These are phyloP conservation scores for Gymnarchus niloticus DNA, from an alignment of 2,113 vertebrate genomes.

Conservation along the genomic window DNA sequence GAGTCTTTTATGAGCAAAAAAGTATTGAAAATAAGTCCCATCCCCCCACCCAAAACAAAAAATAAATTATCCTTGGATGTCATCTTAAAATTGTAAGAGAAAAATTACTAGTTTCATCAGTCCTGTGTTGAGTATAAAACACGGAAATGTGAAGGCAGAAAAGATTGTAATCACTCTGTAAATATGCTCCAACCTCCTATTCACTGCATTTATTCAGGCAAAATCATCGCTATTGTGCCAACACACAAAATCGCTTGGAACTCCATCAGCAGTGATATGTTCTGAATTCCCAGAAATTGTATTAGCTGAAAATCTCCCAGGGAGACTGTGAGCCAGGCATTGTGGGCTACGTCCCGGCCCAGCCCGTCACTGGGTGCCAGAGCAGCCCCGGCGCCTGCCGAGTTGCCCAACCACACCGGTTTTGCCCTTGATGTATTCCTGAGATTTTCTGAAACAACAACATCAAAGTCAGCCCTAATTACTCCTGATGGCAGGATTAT, in stretches of 20 bases:
- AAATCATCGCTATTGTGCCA: neutral
- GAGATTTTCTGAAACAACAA: conserved; percentile 41
- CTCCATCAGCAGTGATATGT: neutral
- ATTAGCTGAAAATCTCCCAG: conserved; percentile 10
- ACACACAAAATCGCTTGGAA: neutral
- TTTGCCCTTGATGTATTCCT: conserved; percentile 26
- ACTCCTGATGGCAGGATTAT: conserved; percentile 48
- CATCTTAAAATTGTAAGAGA: neutral
- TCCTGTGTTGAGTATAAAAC: no score
- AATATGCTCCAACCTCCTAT: neutral
- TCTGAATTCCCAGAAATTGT: conserved; percentile 17
- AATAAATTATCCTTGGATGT: neutral
- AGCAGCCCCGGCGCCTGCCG: conserved; percentile 32
- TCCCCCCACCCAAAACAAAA: neutral
- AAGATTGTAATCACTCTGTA: neutral
- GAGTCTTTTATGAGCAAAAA: neutral
- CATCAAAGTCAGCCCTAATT: conserved; percentile 41
- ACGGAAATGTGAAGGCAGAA: neutral
- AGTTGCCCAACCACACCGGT: conserved; percentile 27
- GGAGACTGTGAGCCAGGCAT: neutral
- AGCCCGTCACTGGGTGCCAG: neutral
- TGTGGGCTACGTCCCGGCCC: conserved; percentile 6
- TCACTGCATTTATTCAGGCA: neutral
- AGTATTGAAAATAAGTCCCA: neutral
- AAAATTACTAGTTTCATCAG: neutral